phyloP scores from a whole-genome alignment of 2,797 vertebrate genomes.

The Channa striata region DNA sequence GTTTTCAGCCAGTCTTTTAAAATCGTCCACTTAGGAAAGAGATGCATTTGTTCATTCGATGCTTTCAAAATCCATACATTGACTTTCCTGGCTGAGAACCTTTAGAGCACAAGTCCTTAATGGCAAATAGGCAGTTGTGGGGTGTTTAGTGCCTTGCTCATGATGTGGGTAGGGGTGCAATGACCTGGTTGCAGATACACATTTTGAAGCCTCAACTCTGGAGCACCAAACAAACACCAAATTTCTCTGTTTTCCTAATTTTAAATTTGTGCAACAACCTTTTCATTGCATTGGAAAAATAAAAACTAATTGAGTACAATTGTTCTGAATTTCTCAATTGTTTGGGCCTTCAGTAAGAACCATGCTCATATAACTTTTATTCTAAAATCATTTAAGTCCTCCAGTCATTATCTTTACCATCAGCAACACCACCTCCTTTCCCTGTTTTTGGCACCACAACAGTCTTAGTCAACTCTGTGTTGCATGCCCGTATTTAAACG shows the following conservation, averaged over 20 bases:
- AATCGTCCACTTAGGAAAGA: neutral
- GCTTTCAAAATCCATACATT: neutral
- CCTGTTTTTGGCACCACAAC: conserved; percentile 1
- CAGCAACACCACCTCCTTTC: conserved; percentile 8
- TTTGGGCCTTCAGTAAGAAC: neutral
- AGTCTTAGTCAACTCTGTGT: neutral
- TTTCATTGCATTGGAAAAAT: neutral
- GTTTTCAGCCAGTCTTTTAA: neutral
- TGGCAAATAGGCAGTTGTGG: neutral
- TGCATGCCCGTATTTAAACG: conserved; percentile 1
- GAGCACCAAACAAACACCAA: neutral
- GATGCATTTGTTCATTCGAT: neutral
- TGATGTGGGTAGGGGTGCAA: neutral
- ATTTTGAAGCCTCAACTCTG: neutral
- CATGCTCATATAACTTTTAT: neutral
- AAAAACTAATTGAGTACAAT: neutral
- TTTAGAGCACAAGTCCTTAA: neutral
- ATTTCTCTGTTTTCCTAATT: neutral
- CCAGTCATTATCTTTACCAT: neutral
- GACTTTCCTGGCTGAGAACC: neutral
- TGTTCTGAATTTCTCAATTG: no score
- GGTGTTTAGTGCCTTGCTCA: conserved; percentile 7
- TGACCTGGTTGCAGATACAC: neutral
- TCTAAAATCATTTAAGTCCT: neutral
- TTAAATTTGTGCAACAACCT: neutral